Conservation (phyloP, 1,140 invertebrate species). For the Anoplolepis gracilipes region DNA sequence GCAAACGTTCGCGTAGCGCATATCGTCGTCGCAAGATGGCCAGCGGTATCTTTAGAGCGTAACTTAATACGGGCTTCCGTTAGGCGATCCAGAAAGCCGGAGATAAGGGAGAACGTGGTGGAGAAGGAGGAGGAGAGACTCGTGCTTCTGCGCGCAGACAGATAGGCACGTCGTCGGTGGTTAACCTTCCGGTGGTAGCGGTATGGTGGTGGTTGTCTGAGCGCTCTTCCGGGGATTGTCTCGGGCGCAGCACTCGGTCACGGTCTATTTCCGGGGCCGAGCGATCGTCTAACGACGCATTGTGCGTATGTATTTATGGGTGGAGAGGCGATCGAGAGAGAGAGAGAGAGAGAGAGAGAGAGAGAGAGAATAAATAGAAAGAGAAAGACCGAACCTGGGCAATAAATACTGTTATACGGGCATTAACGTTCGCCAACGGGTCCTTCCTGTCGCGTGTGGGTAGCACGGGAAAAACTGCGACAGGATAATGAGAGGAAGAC, state of each 20-base stretch:
- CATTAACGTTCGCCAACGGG: slow-evolving; percentile 72
- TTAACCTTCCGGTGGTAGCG: slow-evolving; percentile 69
- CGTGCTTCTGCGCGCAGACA: slow-evolving; percentile 12
- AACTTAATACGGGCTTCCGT: slow-evolving; percentile 60
- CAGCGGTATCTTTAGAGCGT: slow-evolving; percentile 47
- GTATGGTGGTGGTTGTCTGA: slow-evolving; percentile 68
- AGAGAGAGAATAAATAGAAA: not conserved
- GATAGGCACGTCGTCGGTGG: slow-evolving; percentile 48
- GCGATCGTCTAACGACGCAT: slow-evolving; percentile 75
- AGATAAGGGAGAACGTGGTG: slow-evolving; percentile 23
- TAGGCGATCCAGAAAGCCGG: slow-evolving; percentile 43
- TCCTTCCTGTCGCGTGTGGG: slow-evolving; percentile 64
- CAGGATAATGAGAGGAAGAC: slow-evolving; percentile 69
- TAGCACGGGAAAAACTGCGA: slow-evolving; percentile 44
- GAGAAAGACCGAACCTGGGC: slow-evolving; percentile 17
- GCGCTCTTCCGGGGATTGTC: slow-evolving; percentile 75
- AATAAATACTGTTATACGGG: slow-evolving; percentile 76
- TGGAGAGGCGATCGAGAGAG: slow-evolving; percentile 70
- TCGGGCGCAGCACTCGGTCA: slow-evolving; percentile 71
- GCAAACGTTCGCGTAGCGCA: slow-evolving; percentile 38
- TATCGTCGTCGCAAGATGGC: slow-evolving; percentile 52
- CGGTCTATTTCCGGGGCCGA: slow-evolving; percentile 75
- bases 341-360: slow-evolving; percentile 3
- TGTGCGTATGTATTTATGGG: slow-evolving; percentile 76
- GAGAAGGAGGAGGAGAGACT: not conserved